phyloP scores from a whole-genome alignment of 2,113 vertebrate species.

The Azemiops feae region DNA sequence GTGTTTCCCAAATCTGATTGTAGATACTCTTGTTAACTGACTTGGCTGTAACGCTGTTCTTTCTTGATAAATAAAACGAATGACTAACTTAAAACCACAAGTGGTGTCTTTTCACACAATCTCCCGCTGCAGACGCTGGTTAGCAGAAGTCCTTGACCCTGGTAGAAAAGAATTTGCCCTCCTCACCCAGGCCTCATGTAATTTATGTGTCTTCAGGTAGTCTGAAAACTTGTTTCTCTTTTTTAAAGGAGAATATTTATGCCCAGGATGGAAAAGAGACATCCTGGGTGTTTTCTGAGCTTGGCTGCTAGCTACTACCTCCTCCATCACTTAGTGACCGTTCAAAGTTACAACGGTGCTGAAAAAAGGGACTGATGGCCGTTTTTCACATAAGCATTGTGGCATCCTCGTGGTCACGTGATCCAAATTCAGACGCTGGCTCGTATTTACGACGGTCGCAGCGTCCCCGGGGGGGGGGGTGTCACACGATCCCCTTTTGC shows the following conservation, averaged over 20 bases:
- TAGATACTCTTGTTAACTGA: not conserved
- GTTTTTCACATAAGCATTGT: accelerated
- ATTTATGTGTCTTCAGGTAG: not conserved
- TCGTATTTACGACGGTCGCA: not conserved
- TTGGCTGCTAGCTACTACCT: no score
- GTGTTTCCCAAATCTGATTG: not conserved
- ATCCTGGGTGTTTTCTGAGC: no score
- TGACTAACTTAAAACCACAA: not conserved
- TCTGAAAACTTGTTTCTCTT: no score
- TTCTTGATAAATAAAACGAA: conserved; percentile 5
- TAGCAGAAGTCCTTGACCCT: no score
- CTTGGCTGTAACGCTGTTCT: not conserved
- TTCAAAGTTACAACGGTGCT: not conserved
- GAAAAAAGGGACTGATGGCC: not conserved
- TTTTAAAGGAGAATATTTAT: no score
- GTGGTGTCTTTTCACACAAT: not conserved
- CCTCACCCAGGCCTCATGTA: not conserved
- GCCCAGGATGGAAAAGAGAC: no score
- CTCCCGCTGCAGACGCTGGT: not conserved
- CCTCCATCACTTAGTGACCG: not conserved
- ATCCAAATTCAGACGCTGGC: not conserved
- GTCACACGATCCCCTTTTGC: not conserved
- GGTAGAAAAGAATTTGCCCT: not conserved
- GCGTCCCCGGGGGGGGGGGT: not conserved
- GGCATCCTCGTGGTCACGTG: not conserved